Base-by-base conservation (phyloP, 2,113 vertebrate genomes). In the Embiotoca jacksoni region DNA sequence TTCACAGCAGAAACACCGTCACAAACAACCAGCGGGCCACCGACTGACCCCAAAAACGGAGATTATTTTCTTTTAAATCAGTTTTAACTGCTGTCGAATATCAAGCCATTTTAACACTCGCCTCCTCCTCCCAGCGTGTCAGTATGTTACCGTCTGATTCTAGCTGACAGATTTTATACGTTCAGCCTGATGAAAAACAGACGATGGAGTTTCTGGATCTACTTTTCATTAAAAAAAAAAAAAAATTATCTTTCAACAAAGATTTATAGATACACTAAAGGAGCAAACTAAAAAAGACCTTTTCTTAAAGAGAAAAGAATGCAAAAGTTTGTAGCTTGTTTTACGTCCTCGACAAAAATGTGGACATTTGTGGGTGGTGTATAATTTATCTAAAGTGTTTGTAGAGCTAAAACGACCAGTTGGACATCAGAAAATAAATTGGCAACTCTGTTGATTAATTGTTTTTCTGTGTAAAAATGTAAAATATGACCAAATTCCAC, bases 1-100 rank as follows among this genome's bases (percentile, higher is more conserved):
- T 78, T 23, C 53, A 23, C 37, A n/a, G 63, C 52, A 80, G 69
- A 0, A 83, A 67, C 78, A 61, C 53, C 47, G 78, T 68, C n/a
- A 50, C 39, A 35, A 52, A 79, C 78, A 52, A 56, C 52, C 64
- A 23, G 31, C 53, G 56, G 23, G 58, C 39, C 37, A 39, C 56
- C 14, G 36, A 2, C 46, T 64, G 1, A 7, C 46, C 37, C n/a
- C 50, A 58, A 74, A 23, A 3, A 63, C 52, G 23, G 8, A 80
- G 14, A 66, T 50, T 75, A 78, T 44, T 23, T 23, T 23, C 23
- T 23, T 23, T 23, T 1, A 23, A 23, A 44, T 3, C 41, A 44
- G 13, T 13, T 71, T 77, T 81, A 59, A 70, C 52, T 14, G 32
- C 58, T 16, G 77, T 78, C 52, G 55, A 35, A 36, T 50, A 61